Conservation (phyloP, 2,888 invertebrate species). For the Thereva nobilitata region DNA sequence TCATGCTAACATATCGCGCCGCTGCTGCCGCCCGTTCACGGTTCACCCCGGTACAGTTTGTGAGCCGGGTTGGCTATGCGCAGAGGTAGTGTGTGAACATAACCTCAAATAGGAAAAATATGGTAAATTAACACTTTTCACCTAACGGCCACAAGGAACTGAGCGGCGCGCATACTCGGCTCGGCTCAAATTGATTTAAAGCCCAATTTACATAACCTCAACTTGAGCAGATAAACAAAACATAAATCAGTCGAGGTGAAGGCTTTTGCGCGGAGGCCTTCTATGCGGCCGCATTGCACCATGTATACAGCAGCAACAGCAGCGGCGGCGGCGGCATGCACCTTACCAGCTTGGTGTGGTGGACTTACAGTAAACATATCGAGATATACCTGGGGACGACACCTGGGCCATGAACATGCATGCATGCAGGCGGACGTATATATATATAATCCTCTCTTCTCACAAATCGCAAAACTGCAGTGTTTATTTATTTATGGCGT, state of each 20-base stretch:
- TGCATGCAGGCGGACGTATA: constrained; percentile 7
- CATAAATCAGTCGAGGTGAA: constrained; percentile 38
- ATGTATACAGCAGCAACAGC: neutral
- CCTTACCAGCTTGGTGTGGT: too few species aligned
- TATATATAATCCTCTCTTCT: neutral
- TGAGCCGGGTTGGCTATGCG: too few species aligned
- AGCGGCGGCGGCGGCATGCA: too few species aligned
- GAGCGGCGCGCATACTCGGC: constrained; percentile 29
- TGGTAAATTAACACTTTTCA: constrained; percentile 40
- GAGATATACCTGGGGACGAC: neutral
- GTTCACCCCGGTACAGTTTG: neutral
- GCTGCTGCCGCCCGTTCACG: neutral
- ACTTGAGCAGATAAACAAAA: constrained; percentile 39
- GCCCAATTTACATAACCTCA: constrained; percentile 41
- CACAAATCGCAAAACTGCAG: constrained; percentile 21
- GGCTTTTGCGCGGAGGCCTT: constrained; percentile 28
- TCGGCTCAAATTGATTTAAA: constrained; percentile 40
- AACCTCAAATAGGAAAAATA: constrained; percentile 38
- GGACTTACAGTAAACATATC: too few species aligned
- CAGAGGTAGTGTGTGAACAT: constrained; percentile 16
- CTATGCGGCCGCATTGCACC: constrained; percentile 22
- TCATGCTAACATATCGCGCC: neutral
- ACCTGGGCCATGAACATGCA: neutral
- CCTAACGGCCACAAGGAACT: constrained; percentile 30
- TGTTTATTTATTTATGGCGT: constrained; percentile 30